Conservation (phyloP, 2,113 vertebrate species). For the Hippocampus comes region DNA sequence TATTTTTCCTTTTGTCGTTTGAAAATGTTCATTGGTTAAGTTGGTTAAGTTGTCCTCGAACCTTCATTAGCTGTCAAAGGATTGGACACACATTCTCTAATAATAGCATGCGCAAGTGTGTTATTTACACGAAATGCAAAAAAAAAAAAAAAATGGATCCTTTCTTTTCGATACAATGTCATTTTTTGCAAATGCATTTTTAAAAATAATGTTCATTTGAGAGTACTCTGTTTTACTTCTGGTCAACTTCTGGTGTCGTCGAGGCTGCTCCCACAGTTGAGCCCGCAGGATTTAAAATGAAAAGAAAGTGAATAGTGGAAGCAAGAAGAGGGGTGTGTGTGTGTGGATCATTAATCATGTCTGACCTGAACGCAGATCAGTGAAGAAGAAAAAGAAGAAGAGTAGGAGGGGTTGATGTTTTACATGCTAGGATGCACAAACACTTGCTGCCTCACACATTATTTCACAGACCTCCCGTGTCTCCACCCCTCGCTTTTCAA, state of each 20-base stretch:
- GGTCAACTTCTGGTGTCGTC: background rate
- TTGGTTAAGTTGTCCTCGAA: background rate
- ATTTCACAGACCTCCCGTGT: slow-evolving; percentile 37
- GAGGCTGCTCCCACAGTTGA: background rate
- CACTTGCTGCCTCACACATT: slow-evolving; percentile 28
- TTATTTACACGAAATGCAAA: background rate
- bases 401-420: slow-evolving; percentile 40
- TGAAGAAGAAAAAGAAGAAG: slow-evolving; percentile 16
- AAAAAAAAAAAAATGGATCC: too few species aligned
- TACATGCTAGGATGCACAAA: slow-evolving; percentile 36
- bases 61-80: background rate
- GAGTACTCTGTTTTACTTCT: background rate
- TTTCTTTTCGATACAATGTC: background rate
- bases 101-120: background rate
- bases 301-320: slow-evolving; percentile 13
- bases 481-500: slow-evolving; percentile 25
- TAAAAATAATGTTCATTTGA: background rate
- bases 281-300: background rate
- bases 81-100: background rate
- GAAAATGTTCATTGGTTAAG: background rate
- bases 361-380: slow-evolving; percentile 59
- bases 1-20: background rate
- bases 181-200: background rate
- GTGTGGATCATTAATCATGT: slow-evolving; percentile 77
- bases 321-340: slow-evolving; percentile 52